A percentile compares a stretch with the other conserved stretches of the same genome.
phyloP scores from a whole-genome alignment of 2,797 vertebrate species.

The Acanthurus tractus region DNA sequence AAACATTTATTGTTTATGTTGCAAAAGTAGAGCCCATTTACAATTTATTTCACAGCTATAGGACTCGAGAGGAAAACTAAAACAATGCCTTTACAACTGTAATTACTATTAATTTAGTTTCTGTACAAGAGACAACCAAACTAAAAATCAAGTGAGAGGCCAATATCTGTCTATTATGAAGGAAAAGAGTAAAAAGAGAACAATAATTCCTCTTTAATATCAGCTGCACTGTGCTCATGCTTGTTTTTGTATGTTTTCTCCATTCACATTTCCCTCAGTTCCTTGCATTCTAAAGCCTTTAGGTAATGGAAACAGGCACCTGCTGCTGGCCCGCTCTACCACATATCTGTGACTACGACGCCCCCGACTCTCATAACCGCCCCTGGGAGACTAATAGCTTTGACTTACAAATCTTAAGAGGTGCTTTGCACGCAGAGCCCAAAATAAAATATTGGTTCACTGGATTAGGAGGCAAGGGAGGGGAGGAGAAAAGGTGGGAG shows the following conservation, averaged over 20 bases:
- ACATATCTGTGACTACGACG: constrained; percentile 69
- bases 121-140: constrained; percentile 3
- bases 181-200: constrained; percentile 1
- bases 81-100: not conserved
- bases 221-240: constrained; percentile 33
- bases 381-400: constrained; percentile 70
- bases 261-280: constrained; percentile 65
- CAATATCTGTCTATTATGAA: not conserved
- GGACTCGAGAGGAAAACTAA: constrained; percentile 15
- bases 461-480: constrained; percentile 50
- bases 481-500: constrained; percentile 1
- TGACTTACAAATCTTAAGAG: constrained; percentile 77
- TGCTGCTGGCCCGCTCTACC: constrained; percentile 75
- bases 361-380: constrained; percentile 71
- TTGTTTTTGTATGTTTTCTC: constrained; percentile 53
- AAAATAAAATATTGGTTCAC: constrained; percentile 73
- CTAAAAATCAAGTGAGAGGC: not conserved
- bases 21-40: constrained; percentile 5
- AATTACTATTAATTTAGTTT: constrained; percentile 4
- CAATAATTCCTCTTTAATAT: constrained; percentile 9
- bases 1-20: constrained; percentile 25
- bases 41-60: constrained; percentile 16
- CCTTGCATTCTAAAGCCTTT: constrained; percentile 81
- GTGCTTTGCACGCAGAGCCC: constrained; percentile 76
- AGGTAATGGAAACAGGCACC: constrained; percentile 88